Evolutionary conservation across 2,113 vertebrate species (phyloP).

Genomic region (Lanius collurio): DNA sequence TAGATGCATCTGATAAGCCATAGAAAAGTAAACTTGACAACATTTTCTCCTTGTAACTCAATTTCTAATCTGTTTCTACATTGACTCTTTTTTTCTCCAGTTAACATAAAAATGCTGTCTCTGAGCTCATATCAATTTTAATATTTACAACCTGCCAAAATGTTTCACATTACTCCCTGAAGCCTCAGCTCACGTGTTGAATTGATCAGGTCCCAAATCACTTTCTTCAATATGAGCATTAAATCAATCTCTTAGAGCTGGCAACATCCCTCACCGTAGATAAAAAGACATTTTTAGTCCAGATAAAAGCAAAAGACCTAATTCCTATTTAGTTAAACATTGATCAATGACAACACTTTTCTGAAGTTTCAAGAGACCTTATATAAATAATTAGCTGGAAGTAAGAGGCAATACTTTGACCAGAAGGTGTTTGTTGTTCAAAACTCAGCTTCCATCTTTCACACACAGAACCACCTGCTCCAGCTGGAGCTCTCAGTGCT

Average conservation of each 20-base stretch:
- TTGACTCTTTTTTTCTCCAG: slow-evolving; percentile 22
- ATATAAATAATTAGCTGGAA: background rate
- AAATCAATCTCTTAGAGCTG: background rate
- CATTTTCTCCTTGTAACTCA: background rate
- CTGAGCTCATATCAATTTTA: slow-evolving; percentile 44
- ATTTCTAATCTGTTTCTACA: slow-evolving; percentile 40
- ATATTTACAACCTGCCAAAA: slow-evolving; percentile 54
- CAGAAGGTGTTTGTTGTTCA: background rate
- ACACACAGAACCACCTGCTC: fast-evolving
- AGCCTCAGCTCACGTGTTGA: slow-evolving; percentile 19
- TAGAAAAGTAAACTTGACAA: slow-evolving; percentile 31
- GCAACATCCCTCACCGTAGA: background rate
- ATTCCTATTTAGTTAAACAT: background rate
- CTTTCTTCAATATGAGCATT: background rate
- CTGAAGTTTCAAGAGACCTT: background rate
- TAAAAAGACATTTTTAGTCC: slow-evolving; percentile 1
- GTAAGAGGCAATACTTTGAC: background rate
- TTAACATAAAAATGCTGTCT: slow-evolving; percentile 30
- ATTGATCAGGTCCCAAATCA: slow-evolving; percentile 30
- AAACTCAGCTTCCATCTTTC: background rate
- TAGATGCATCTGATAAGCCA: background rate
- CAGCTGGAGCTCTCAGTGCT: background rate
- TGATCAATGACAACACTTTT: background rate
- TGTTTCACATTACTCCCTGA: background rate
- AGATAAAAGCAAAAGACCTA: slow-evolving; percentile 21